phyloP scores from a whole-genome alignment of 1,140 invertebrate genomes.

The Scaptomyza hsui region DNA sequence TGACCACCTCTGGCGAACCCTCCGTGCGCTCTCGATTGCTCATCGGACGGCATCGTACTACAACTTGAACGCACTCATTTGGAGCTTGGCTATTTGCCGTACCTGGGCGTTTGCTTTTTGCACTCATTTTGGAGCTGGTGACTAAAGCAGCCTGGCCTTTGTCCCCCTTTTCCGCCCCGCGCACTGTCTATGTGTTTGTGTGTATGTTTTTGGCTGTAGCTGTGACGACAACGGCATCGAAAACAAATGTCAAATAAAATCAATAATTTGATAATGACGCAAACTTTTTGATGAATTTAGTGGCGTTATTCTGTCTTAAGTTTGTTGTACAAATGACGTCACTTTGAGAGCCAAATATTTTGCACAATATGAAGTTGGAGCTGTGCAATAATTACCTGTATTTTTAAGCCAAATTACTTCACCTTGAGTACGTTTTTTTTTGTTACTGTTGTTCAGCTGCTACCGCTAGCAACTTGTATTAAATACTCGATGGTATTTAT shows the following conservation, averaged over 20 bases:
- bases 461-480: constrained; percentile 32
- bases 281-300: constrained; percentile 2
- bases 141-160: constrained; percentile 63
- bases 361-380: constrained; percentile 7
- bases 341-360: constrained; percentile 14
- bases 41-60: constrained; percentile 95
- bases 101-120: constrained; percentile 68
- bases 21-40: constrained; percentile 91
- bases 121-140: constrained; percentile 65
- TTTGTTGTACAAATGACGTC: constrained; percentile 22
- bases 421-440: constrained; percentile 71
- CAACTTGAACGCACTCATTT: constrained; percentile 87
- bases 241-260: constrained; percentile 77
- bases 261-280: constrained; percentile 62
- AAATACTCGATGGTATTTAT: background rate
- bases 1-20: constrained; percentile 89
- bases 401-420: constrained; percentile 76
- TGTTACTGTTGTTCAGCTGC: constrained; percentile 52
- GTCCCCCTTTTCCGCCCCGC: constrained; percentile 22
- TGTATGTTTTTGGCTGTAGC: constrained; percentile 42
- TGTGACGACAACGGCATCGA: constrained; percentile 63
- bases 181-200: constrained; percentile 3
- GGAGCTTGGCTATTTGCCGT: constrained; percentile 63
- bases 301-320: background rate
- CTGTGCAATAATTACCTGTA: constrained; percentile 68